A percentile compares a stretch with the other conserved stretches of the same genome.
Conservation (phyloP, 2,113 vertebrate genomes). For the Dicerorhinus sumatrensis region DNA sequence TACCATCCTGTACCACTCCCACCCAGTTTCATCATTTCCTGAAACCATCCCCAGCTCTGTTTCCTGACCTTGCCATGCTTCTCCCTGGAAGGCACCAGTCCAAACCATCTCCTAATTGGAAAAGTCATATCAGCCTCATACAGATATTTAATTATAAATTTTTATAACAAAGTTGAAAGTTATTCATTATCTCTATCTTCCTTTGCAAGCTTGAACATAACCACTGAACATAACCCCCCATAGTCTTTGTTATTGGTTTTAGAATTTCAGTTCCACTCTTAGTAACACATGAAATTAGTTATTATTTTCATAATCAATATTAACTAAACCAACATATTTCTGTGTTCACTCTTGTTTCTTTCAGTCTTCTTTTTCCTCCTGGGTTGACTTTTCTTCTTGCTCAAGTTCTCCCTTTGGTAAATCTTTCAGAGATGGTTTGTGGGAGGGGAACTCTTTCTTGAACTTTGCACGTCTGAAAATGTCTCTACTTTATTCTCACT, state of each 20-base stretch:
- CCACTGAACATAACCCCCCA: fast-evolving
- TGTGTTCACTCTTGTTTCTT: background rate
- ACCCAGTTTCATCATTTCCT: no score
- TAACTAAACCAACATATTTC: background rate
- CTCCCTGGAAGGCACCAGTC: background rate
- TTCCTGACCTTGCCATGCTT: background rate
- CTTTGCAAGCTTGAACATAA: background rate
- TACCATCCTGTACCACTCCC: background rate
- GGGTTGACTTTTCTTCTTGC: background rate
- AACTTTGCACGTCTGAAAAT: background rate
- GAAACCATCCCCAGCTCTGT: background rate
- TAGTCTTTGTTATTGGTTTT: background rate
- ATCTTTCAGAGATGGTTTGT: background rate
- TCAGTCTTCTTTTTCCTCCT: background rate
- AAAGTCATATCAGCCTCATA: background rate
- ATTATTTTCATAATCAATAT: background rate
- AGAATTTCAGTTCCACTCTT: background rate
- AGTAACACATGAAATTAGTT: background rate
- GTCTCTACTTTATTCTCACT: no score
- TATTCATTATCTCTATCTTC: background rate
- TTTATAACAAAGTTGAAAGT: background rate
- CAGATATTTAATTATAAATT: background rate
- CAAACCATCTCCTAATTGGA: background rate
- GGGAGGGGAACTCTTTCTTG: background rate
- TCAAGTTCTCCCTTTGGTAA: background rate